Conservation (phyloP, 2,888 invertebrate genomes). For the Baronia brevicornis region DNA sequence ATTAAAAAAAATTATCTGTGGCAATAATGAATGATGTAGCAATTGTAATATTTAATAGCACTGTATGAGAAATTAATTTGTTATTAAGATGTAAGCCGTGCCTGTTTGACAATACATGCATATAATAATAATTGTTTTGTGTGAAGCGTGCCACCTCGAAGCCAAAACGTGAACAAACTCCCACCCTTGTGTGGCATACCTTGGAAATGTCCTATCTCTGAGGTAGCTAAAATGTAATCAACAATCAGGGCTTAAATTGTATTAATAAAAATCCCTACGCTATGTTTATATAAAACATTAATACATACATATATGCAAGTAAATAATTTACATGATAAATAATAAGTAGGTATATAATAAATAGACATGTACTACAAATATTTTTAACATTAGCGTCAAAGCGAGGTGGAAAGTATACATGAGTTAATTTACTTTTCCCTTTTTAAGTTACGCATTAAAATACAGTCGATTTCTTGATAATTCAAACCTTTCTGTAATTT, state of each 20-base stretch:
- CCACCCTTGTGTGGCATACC: constrained; percentile 77
- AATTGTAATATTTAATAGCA: constrained; percentile 9
- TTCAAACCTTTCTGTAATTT: too few species aligned
- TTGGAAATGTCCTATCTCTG: constrained; percentile 94
- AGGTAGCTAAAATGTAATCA: constrained; percentile 83
- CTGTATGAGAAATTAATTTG: constrained; percentile 13
- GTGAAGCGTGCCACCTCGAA: constrained; percentile 67
- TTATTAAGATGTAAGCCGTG: constrained; percentile 48
- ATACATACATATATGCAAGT: constrained; percentile 8
- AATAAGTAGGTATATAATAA: too few species aligned
- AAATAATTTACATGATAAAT: constrained; percentile 21
- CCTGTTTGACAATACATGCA: constrained; percentile 54
- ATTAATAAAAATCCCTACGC: constrained; percentile 8
- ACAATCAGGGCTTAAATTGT: constrained; percentile 42
- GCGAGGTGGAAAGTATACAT: too few species aligned
- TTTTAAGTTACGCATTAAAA: too few species aligned
- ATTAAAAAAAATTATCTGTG: constrained; percentile 2
- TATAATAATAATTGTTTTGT: constrained; percentile 26
- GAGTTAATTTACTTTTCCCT: too few species aligned
- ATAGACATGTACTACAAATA: too few species aligned
- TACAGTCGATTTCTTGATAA: too few species aligned
- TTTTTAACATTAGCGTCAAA: too few species aligned
- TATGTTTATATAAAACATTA: too few species aligned
- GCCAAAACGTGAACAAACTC: constrained; percentile 53
- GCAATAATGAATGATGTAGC: constrained; percentile 3